These are phyloP conservation scores for Alauda arvensis DNA, from an alignment of 2,797 vertebrate species.

Conservation along the genomic window DNA sequence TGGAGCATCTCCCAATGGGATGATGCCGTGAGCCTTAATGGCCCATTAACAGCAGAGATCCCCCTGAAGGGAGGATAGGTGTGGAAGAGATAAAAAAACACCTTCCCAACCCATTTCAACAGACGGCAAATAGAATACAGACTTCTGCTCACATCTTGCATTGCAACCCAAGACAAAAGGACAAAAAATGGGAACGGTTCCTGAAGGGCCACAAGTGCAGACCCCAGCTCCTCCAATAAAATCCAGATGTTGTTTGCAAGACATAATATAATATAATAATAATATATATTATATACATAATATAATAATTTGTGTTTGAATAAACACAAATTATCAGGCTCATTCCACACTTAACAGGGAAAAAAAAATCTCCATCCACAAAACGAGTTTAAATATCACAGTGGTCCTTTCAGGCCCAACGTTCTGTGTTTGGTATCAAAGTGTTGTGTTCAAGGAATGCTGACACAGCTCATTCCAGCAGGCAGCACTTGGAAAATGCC, in stretches of 20 bases:
- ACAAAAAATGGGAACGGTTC: background rate
- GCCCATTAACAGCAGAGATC: too few relatives aligned
- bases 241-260: background rate
- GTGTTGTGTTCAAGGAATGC: background rate
- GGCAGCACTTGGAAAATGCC: background rate
- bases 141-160: too few relatives aligned
- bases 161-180: background rate
- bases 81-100: too few relatives aligned
- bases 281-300: too few relatives aligned
- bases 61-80: too few relatives aligned
- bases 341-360: background rate
- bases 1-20: too few relatives aligned
- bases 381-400: background rate
- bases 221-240: background rate
- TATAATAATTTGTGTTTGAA: too few relatives aligned
- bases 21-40: too few relatives aligned
- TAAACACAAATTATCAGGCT: background rate
- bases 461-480: background rate
- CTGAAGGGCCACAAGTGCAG: background rate
- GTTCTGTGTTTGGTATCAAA: background rate
- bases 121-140: too few relatives aligned
- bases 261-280: too few relatives aligned
- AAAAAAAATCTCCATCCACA: background rate
- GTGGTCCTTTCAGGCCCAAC: background rate
- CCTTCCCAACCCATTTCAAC: too few relatives aligned